phyloP scores from a whole-genome alignment of 2,797 vertebrate species.

The Fringilla coelebs region DNA sequence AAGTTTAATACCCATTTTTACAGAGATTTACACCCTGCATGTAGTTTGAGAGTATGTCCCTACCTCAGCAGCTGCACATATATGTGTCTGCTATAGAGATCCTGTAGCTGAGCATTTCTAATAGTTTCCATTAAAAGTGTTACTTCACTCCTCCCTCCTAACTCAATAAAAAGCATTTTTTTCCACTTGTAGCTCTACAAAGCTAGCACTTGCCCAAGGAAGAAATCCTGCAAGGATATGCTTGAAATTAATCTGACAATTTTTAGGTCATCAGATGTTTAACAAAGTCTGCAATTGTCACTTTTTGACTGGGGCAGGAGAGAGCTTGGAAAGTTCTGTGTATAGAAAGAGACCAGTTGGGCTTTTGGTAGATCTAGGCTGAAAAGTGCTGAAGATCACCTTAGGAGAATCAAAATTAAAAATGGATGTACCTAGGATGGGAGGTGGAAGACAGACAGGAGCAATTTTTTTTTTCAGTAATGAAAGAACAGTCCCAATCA shows the following conservation, averaged over 20 bases:
- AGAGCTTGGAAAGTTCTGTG: background rate
- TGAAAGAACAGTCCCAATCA: background rate
- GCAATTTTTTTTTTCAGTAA: background rate
- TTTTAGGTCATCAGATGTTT: background rate
- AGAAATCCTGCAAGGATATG: background rate
- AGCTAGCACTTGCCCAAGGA: background rate
- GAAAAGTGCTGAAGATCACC: background rate
- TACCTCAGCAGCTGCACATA: background rate
- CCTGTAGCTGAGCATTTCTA: background rate
- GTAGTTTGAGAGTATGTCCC: background rate
- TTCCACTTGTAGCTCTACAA: background rate
- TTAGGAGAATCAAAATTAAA: background rate
- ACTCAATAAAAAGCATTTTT: background rate
- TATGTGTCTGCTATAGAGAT: background rate
- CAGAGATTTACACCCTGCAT: background rate
- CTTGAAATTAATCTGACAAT: background rate
- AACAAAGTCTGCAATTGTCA: background rate
- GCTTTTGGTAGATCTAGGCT: background rate
- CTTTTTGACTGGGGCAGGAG: background rate
- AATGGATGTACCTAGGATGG: background rate
- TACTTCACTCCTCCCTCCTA: background rate
- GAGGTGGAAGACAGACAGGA: background rate
- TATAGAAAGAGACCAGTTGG: background rate
- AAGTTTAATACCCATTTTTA: background rate
- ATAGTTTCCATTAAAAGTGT: constrained; percentile 37